Base-by-base conservation (phyloP, 1,140 invertebrate species). In the Copidosoma floridanum region DNA sequence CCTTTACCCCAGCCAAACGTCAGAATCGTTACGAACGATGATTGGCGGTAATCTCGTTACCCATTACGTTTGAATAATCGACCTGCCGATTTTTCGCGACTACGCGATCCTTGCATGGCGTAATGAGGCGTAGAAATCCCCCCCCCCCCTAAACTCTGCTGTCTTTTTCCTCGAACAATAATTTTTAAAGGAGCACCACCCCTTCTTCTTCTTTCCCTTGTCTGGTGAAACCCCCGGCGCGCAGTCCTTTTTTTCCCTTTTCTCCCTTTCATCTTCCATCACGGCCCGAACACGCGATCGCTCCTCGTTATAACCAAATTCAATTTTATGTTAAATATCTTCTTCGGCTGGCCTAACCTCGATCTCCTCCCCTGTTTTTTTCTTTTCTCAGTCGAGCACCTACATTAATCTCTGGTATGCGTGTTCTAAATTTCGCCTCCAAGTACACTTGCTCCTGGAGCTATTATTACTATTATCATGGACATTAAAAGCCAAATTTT, bases 11-110 rank as follows among this genome's bases (percentile, higher is more conserved):
- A 61, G 53, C 44, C 38, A 27, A 21, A 41, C 14, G 47, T 65
- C 12, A 48, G 65, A 68, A 67, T 76, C 70, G 71, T 77, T 76
- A 75, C 65, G 64, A 57, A n/a, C 57, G 67, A 67, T 78, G 77
- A 77, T 79, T 77, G 77, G 67, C 71, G 72, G 67, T 68, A 78
- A 78, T 78, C 77, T 77, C 70, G 76, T 79, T 78, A 79, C 68
- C 70, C 74, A 71, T 76, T 75, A 74, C 75, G 73, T 79, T 78
- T 76, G 76, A 79, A 76, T 75, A 79, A 79, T 79, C 75, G 75
- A 71, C 56, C 72, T 67, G 71, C 44, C 70, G 75, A 76, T 77
- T 77, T n/a, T 75, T 73, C 76, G 74, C 76, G 76, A 76, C 73
- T 75, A n/a, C n/a, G n/a, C 71, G 44, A 74, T 77, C 74, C 67